Evolutionary conservation across 2,888 invertebrate genomes (phyloP).

Genomic region (Catocala nupta): DNA sequence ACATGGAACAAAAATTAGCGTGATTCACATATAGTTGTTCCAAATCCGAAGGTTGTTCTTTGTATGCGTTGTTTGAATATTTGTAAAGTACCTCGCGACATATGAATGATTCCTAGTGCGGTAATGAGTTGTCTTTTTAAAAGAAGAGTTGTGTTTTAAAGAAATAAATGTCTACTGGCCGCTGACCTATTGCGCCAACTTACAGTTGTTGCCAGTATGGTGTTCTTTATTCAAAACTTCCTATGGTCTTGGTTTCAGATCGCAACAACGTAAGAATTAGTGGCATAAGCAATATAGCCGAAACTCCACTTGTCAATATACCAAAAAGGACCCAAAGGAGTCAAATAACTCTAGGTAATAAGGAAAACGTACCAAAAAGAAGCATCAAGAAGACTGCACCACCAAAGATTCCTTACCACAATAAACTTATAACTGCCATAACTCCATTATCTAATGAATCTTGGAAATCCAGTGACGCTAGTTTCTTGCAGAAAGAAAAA

Average conservation of each 20-base stretch:
- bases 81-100: no score
- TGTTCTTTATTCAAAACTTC: neutral
- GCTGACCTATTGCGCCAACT: no score
- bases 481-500: conserved; percentile 77
- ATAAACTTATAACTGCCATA: conserved; percentile 34
- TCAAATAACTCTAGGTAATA: conserved; percentile 63
- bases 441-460: conserved; percentile 72
- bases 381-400: conserved; percentile 21
- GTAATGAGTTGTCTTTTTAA: no score
- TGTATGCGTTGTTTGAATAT: no score
- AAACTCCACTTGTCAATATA: conserved; percentile 67
- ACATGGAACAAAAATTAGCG: no score
- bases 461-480: conserved; percentile 75
- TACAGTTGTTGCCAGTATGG: no score
- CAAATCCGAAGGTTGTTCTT: no score
- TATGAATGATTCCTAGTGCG: no score
- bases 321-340: conserved; percentile 53
- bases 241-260: conserved; percentile 51
- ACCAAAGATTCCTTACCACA: conserved; percentile 17
- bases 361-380: conserved; percentile 63
- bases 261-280: conserved; percentile 70
- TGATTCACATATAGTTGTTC: no score
- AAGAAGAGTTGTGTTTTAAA: no score
- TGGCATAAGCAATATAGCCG: conserved; percentile 72
- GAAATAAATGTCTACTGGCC: no score